phyloP scores from a whole-genome alignment of 2,888 invertebrate species.

The Coenonympha glycerion region DNA sequence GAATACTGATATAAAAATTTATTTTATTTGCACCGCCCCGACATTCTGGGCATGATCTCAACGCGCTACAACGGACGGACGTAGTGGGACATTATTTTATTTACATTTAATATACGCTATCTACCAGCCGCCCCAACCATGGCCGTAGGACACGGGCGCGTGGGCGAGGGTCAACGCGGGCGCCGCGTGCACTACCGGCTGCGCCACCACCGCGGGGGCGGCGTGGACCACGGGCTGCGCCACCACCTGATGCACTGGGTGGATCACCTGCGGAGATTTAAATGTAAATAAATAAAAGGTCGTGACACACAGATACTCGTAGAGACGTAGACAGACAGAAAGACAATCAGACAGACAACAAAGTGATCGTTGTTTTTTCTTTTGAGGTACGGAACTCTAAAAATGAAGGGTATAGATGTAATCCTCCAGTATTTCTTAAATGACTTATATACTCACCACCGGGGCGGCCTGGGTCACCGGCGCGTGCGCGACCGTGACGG shows the following conservation, averaged over 20 bases:
- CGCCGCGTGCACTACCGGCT: conserved; percentile 45
- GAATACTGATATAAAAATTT: conserved; percentile 50
- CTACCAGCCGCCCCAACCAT: conserved; percentile 67
- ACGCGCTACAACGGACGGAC: conserved; percentile 44
- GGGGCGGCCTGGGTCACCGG: conserved; percentile 24
- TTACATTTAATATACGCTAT: conserved; percentile 32
- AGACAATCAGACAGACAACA: too few relatives aligned
- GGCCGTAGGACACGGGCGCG: conserved; percentile 41
- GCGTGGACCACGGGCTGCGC: conserved; percentile 32
- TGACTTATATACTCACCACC: conserved; percentile 22
- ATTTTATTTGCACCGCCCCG: conserved; percentile 57
- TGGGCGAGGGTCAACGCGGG: conserved; percentile 39
- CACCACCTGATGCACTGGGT: conserved; percentile 32
- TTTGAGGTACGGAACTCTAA: too few relatives aligned
- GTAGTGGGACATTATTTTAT: conserved; percentile 36
- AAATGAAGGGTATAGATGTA: too few relatives aligned
- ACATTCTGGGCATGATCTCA: conserved; percentile 60
- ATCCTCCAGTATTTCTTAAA: too few relatives aligned
- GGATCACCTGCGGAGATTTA: conserved; percentile 34
- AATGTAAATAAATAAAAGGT: too few relatives aligned
- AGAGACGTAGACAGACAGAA: too few relatives aligned
- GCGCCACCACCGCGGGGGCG: conserved; percentile 30
- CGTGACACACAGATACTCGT: too few relatives aligned
- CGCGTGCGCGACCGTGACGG: not conserved
- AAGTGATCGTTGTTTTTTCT: too few relatives aligned